Base-by-base conservation (phyloP, 2,797 vertebrate genomes). In the Aratinga solstitialis region DNA sequence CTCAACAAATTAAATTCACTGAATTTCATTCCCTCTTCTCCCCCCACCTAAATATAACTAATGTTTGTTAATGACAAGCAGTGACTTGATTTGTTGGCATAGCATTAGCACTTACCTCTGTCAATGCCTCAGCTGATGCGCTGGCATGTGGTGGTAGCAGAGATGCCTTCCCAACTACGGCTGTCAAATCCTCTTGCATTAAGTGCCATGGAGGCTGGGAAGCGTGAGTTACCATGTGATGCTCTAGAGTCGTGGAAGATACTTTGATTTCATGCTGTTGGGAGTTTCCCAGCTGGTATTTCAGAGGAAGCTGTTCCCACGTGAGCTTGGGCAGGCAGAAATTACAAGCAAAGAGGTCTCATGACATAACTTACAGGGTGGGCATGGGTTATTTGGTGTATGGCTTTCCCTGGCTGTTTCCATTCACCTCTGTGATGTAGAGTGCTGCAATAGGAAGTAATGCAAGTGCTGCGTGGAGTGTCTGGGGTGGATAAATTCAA, bases 221-320 rank as follows among this genome's bases (percentile, higher is more conserved):
- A 40, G 51, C 19, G 51, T 8, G 80, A 77, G 90, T 30, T 90
- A 10, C 92, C 89, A 17, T 11, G 86, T 56, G 81, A 19, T 54
- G 82, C 92, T 92, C 87, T 91, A 58, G 66, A 43, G 90, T 75
- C 9, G 5, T 83, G 78, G 86, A 91, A 89, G 94, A 89, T 15
- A 61, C 84, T 96, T 74, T 0, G 17, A 12, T 91, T 87, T 53
- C 40, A 0, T 5, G 72, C 75, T 62, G 61, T 8, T 0, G 2
- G 79, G 92, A 85, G 73, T 85, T 93, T 94, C 89, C 92, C 94
- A 81, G 91, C 73, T 78, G 94, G 84, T 59, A 29, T 89, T 89
- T 92, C 79, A 51, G 87, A 54, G 92, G 78, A 61, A 77, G 75
- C 48, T 0, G 2, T 8, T 87, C 65, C 79, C 75, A 32, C 1